phyloP scores from a whole-genome alignment of 2,797 vertebrate species.

The Ficedula albicollis region DNA sequence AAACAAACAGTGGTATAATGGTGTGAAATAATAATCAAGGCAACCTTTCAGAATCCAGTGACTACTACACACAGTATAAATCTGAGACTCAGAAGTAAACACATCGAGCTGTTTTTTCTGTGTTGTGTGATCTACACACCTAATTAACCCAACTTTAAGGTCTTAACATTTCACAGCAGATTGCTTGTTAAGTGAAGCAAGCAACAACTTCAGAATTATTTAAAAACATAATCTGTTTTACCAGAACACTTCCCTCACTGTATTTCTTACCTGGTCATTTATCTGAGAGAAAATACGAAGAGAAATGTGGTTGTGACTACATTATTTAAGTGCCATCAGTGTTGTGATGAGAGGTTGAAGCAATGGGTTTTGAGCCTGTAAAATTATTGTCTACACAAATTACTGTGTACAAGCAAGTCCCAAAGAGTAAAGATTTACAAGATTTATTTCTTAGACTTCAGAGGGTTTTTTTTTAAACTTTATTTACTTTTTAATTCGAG shows the following conservation, averaged over 20 bases:
- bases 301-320: not conserved
- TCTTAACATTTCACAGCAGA: not conserved
- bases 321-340: not conserved
- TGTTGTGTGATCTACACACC: not conserved
- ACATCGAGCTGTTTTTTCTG: not conserved
- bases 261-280: not conserved
- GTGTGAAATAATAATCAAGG: conserved; percentile 7
- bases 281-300: not conserved
- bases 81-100: not conserved
- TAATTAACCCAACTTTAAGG: not conserved
- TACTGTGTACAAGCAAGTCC: not conserved
- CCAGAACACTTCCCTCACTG: not conserved
- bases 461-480: not conserved
- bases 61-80: not conserved
- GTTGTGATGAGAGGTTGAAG: not conserved
- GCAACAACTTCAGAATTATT: not conserved
- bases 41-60: not conserved
- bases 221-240: not conserved
- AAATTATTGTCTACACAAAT: not conserved
- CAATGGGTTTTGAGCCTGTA: not conserved
- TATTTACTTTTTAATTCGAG: not conserved
- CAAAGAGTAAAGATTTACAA: not conserved
- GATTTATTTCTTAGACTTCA: not conserved
- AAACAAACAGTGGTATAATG: conserved; percentile 11
- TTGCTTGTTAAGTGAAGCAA: conserved; percentile 1